phyloP scores from a whole-genome alignment of 2,113 vertebrate genomes.

The Epinephelus cyanopodus region DNA sequence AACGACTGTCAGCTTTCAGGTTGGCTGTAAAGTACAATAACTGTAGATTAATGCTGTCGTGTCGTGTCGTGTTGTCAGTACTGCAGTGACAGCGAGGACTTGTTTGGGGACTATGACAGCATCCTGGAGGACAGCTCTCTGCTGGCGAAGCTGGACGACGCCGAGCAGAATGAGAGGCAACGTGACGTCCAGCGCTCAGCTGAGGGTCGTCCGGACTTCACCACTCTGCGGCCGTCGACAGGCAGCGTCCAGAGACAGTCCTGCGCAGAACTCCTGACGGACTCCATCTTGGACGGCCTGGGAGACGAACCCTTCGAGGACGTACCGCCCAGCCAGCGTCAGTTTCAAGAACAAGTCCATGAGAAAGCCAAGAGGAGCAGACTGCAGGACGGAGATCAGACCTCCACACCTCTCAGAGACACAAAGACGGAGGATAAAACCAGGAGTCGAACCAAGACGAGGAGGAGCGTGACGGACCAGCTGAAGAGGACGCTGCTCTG shows the following conservation, averaged over 20 bases:
- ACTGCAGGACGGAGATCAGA: background rate
- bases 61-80: slow-evolving; percentile 71
- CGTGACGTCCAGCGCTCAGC: background rate
- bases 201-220: background rate
- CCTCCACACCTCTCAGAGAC: background rate
- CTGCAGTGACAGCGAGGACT: slow-evolving; percentile 87
- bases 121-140: slow-evolving; percentile 87
- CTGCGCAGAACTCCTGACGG: background rate
- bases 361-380: slow-evolving; percentile 37
- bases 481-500: slow-evolving; percentile 91
- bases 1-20: too few species aligned
- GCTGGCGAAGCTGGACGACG: slow-evolving; percentile 84
- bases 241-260: background rate
- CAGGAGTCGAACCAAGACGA: slow-evolving; percentile 44
- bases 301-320: slow-evolving; percentile 76
- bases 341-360: slow-evolving; percentile 69
- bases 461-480: slow-evolving; percentile 88
- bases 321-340: slow-evolving; percentile 86
- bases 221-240: background rate
- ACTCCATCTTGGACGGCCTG: slow-evolving; percentile 68
- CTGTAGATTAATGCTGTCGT: background rate
- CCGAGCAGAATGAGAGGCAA: slow-evolving; percentile 76
- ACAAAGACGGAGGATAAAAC: background rate
- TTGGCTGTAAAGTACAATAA: too few species aligned
- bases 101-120: slow-evolving; percentile 92